phyloP scores from a whole-genome alignment of 2,113 vertebrate species.

The cat (Felis catus) region DNA sequence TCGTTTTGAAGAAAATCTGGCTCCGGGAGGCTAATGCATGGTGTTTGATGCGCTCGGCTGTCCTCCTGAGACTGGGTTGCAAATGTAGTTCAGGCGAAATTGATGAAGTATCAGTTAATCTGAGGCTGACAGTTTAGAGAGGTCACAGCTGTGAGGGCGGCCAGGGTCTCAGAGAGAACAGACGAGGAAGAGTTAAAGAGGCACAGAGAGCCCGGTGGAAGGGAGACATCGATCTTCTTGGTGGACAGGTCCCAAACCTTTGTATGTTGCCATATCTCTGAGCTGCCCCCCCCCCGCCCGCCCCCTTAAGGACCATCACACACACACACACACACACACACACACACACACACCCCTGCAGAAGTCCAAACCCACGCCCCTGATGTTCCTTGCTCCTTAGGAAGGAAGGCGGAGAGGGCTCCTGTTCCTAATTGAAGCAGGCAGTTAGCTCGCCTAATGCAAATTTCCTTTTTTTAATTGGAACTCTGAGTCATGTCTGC shows the following conservation, averaged over 20 bases:
- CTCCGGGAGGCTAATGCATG: slow-evolving; percentile 73
- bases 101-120: slow-evolving; percentile 86
- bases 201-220: neutral
- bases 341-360: neutral
- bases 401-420: neutral
- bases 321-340: neutral
- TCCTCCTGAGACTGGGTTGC: slow-evolving; percentile 77
- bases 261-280: neutral
- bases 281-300: neutral
- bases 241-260: neutral
- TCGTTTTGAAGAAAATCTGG: slow-evolving; percentile 68
- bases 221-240: neutral
- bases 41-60: slow-evolving; percentile 75
- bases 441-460: neutral
- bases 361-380: neutral
- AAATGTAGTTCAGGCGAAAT: slow-evolving; percentile 82
- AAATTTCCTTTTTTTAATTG: slow-evolving; percentile 45
- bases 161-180: slow-evolving; percentile 57
- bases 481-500: slow-evolving; percentile 49
- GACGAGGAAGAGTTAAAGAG: neutral
- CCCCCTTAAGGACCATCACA: fast-evolving
- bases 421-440: slow-evolving; percentile 44
- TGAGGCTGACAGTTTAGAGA: slow-evolving; percentile 81
- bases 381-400: neutral
- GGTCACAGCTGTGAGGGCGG: slow-evolving; percentile 81